Evolutionary conservation across 2,888 invertebrate genomes (phyloP), one percentile per base, ranked within the genome.

Genomic region (Xanthia icteritia): DNA sequence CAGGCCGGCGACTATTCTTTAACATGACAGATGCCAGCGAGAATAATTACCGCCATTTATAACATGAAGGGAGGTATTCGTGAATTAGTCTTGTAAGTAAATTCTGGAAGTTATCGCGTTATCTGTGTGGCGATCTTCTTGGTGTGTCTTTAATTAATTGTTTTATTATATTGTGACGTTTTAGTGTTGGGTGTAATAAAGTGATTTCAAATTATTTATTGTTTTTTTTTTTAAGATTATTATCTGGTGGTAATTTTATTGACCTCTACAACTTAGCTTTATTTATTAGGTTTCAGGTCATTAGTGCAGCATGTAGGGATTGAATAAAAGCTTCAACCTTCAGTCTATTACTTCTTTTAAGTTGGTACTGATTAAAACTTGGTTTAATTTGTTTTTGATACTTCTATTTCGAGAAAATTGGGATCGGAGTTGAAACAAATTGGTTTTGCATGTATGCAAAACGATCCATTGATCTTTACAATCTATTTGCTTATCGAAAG

Each of bases 41-140:
- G 94, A 96, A 95, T 95, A 95, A 96, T 96, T 95, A 93, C 93
- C 85, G 89, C 90, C 94, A 95, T 95, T 95, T 95, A 93, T 96
- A 94, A 94, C 88, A 90, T 81, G 90, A 92, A 92, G 93, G 92
- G 91, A 91, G 90, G 90, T 90, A 92, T 92, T 91, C 90, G 90
- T 91, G 90, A 89, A 82, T 79, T 79, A 81, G 86, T 67, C 79
- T 79, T 79, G 81, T 75, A 60, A 70, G 83, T 66, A 72, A 76
- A 81, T 76, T 84, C 69, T 78, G 63, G 69, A 54, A 65, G 65
- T 73, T 56, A 56, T 64, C 63, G 17, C n/a, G 39, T 39, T 75
- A 70, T 85, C 83, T 71, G 56, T 54, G 20, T 79, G 60, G 67
- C 76, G 13, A 81, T 85, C 74, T 70, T 61, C 58, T 77, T 74